Base-by-base conservation (phyloP, 1,140 invertebrate genomes). In the Atopsyche davidsoni region DNA sequence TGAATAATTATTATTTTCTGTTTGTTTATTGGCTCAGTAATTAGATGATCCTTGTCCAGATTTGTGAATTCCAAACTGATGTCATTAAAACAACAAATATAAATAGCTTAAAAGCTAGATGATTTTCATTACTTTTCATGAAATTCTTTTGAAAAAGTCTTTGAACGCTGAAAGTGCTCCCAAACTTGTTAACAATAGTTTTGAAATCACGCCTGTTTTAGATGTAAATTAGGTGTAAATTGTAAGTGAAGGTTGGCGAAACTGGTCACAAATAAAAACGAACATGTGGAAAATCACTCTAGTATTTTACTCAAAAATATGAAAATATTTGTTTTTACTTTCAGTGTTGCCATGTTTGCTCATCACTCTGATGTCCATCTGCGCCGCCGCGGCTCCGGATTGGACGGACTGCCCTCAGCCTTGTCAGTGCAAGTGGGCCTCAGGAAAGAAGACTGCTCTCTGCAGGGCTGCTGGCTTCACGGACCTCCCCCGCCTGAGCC, bases 361-460 rank as follows among this genome's bases (percentile, higher is more conserved):
- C 19, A 24, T 50, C 13, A 11, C 47, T 14, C 13, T 46, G 28
- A 19, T 41, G 35, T 32, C 35, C 9, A 31, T 51, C 23, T 31
- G 23, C 11, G 34, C 24, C 18, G 32, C 47, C 9, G 53, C 51
- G 3, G 43, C 55, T 18, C 72, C 75, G 9, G 77, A 79, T 53
- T 79, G 76, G 74, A 73, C 75, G 6, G 74, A 79, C 47, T 83
- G 80, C 55, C 78, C 79, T 3, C 61, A 67, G 1, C 70, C 74
- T 10, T 83, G 81, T 55, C 66, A 69, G 23, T 83, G 81, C 65
- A 81, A 78, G 56, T 83, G 81, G 81, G 75, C 75, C 3, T 75
- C 72, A 2, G 80, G 80, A 1, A 82, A 81, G 61, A 79, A 80
- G 54, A 78, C 78, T 0, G 81, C 79, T 4, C 62, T 80, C n/a